Conservation (phyloP, 2,888 invertebrate species). For the Phyllotreta striolata region DNA sequence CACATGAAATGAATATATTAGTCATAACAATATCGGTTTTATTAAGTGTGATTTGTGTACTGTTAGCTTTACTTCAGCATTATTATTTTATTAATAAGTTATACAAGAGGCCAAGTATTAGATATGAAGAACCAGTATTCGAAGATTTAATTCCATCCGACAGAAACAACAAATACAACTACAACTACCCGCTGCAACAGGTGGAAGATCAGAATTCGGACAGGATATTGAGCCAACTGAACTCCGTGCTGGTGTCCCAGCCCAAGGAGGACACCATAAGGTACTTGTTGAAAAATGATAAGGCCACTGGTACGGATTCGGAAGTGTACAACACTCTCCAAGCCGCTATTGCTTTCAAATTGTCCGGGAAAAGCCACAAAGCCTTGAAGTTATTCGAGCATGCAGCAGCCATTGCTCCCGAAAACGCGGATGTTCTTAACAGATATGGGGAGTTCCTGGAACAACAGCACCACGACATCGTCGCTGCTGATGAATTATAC, state of each 20-base stretch:
- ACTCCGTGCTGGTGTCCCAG: slow-evolving; percentile 50
- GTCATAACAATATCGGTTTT: slow-evolving; percentile 55
- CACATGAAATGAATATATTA: slow-evolving; percentile 47
- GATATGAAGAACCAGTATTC: slow-evolving; percentile 55
- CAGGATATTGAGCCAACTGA: slow-evolving; percentile 52
- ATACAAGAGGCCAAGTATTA: slow-evolving; percentile 48
- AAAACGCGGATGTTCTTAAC: slow-evolving; percentile 90
- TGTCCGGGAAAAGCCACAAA: slow-evolving; percentile 82
- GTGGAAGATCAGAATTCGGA: slow-evolving; percentile 48
- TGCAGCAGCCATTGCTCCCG: slow-evolving; percentile 89
- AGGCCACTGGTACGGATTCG: slow-evolving; percentile 60
- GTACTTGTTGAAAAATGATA: slow-evolving; percentile 39
- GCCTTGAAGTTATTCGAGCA: slow-evolving; percentile 88
- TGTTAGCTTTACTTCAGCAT: slow-evolving; percentile 57
- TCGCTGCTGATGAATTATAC: slow-evolving; percentile 91
- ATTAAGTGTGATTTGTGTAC: slow-evolving; percentile 58
- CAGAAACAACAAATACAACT: slow-evolving; percentile 44
- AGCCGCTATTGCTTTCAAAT: slow-evolving; percentile 85
- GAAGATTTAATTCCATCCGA: slow-evolving; percentile 58
- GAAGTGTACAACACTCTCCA: slow-evolving; percentile 88
- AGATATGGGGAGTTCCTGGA: slow-evolving; percentile 94
- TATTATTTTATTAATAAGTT: slow-evolving; percentile 53
- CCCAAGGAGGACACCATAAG: slow-evolving; percentile 38
- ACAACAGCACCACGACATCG: slow-evolving; percentile 81
- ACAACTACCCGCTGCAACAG: slow-evolving; percentile 45